Evolutionary conservation across 2,888 invertebrate genomes (phyloP).

Genomic region (Ellobium chinense): DNA sequence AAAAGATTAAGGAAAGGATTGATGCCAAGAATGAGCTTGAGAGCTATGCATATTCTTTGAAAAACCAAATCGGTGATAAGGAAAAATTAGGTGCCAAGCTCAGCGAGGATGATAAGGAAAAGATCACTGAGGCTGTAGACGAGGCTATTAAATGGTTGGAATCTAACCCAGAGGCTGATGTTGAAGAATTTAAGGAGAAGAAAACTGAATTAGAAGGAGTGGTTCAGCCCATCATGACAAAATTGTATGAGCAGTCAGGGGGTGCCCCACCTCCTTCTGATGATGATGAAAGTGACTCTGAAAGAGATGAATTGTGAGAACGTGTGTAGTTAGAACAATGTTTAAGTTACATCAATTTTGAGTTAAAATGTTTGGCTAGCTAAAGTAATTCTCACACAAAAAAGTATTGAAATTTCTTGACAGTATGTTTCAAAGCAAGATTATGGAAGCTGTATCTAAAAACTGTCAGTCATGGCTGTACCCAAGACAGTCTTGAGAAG

Average conservation of each 20-base stretch:
- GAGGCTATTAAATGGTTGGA: constrained; percentile 99
- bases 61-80: constrained; percentile 97
- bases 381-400: no score
- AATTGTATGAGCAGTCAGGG: constrained; percentile 93
- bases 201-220: constrained; percentile 96
- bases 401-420: no score
- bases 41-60: constrained; percentile 95
- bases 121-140: constrained; percentile 96
- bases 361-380: no score
- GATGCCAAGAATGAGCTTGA: constrained; percentile 98
- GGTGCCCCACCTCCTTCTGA: constrained; percentile 82
- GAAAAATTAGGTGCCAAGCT: constrained; percentile 96
- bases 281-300: constrained; percentile 78
- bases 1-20: constrained; percentile 89
- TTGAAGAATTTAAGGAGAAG: constrained; percentile 94
- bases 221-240: constrained; percentile 97
- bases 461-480: no score
- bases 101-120: constrained; percentile 93
- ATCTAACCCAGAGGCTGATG: constrained; percentile 94
- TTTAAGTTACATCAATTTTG: no score
- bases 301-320: constrained; percentile 52
- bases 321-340: background rate
- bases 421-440: no score
- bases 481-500: no score
- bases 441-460: no score